Base-by-base conservation (phyloP, 2,797 vertebrate genomes). In the Xiphorhynchus erythropygius region DNA sequence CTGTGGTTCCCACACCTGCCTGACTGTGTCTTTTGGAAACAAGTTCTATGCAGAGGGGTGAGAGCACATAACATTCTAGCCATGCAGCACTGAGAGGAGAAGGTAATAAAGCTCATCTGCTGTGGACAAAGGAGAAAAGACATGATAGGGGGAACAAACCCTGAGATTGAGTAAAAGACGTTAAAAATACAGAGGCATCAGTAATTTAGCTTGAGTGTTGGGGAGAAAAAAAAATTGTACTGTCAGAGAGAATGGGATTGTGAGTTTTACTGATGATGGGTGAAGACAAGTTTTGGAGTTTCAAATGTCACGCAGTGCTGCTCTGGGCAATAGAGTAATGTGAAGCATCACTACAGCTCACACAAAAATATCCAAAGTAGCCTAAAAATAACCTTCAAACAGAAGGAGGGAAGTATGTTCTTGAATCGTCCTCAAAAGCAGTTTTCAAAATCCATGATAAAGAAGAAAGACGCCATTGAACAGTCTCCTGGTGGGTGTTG, bases 241-340 rank as follows among this genome's bases (percentile, higher is more conserved):
- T 78, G 91, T 87, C 35, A 42, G 59, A 65, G 24, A 71, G 28
- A 39, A 42, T 37, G 24, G 14, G 13, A n/a, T 78, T 32, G 35
- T 84, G 62, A 75, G 55, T 83, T 96, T 93, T 94, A 41, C 49
- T 83, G 60, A 24, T 64, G n/a, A 65, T 56, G 18, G 14, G 10
- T 84, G 59, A 89, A 85, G 56, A 70, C 56, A 74, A 42, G 35
- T 57, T 52, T 73, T 62, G 85, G 53, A 62, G 62, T 91, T 94
- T 89, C 79, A 89, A 87, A 92, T 84, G 79, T 83, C 82, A 73
- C 22, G 35, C 28, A 78, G 15, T 46, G 35, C 60, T 85, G 71
- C 81, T 87, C 64, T 65, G 50, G 63, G 71, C 46, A 71, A 62
- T 57, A 64, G 19, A 21, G 46, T 78, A 73, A 68, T 63, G n/a